Evolutionary conservation across 2,888 invertebrate genomes (phyloP), one percentile per base, ranked within the genome.

Genomic region (Oscheius myriophilus): DNA sequence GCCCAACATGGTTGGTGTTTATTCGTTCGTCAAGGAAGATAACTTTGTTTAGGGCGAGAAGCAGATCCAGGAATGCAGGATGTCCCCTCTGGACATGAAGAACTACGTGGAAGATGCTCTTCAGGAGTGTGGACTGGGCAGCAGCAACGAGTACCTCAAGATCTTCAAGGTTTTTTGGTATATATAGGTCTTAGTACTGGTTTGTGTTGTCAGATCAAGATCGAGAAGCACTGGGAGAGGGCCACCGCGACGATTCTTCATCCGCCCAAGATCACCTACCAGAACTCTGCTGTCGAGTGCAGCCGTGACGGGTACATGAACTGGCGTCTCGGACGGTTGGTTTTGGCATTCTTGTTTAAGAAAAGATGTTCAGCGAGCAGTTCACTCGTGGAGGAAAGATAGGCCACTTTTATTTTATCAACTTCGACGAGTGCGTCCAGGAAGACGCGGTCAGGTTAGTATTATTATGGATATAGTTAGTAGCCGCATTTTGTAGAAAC

Each of bases 31-130:
- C n/a, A n/a, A n/a, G n/a, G n/a, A n/a, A n/a, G 9, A 33, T 33
- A 3, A 33, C 9, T 9, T 33, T 33, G 33, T 33, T 33, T 33
- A 33, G 33, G 61, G 14, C 4, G 70, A 70, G 45, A 52, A 59
- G n/a, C 62, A 61, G 54, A 70, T 70, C 45, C 49, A 64, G 54
- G 59, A 66, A 46, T 71, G 71, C 16, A 72, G 73, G 49, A 59
- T 66, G 72, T 43, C 43, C 14, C 74, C 74, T 2, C 21, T n/a
- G 4, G 53, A 72, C 26, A 33, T 72, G 21, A 14, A 52, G 43
- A 41, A 67, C 14, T 33, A 67, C 16, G 61, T 74, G 21, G 64
- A 69, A 16, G 43, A 58, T 0, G 69, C 74, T 51, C 23, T 55
- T 7, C 45, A 54, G 33, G 61, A 67, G n/a, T 64, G 66, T 2